Evolutionary conservation across 2,113 vertebrate species (phyloP), one percentile per base, ranked within the genome.

Genomic region (Vireo altiloquus): DNA sequence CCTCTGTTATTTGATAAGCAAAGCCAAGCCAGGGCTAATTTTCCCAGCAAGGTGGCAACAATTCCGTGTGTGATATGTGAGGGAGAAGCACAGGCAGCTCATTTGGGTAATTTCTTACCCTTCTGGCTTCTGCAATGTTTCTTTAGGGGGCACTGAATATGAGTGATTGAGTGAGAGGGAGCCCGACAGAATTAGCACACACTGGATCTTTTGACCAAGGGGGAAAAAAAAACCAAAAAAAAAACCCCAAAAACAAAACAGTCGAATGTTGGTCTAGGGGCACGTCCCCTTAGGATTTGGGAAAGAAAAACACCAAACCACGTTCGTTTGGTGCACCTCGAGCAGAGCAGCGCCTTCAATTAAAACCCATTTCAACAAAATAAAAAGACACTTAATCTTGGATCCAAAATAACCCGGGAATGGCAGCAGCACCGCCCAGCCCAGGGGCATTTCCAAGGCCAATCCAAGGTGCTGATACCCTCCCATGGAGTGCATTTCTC

Each of bases 201-300:
- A 98, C 95, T 97, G 96, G 93, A 94, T 89, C 96, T 98, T 98
- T 98, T 98, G 97, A 98, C 91, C 95, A 52, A 64, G 57, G 79
- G 74, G 71, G 15, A 33, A 66, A 53, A 78, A 84, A 78, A 53
- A 15, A 28, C 46, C 6, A 44, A 44, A 42, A 42, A 40, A 40
- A 42, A 42, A 63, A 25, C 3, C 12, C 5, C 79, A 78, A 30
- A 78, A 97, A 92, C 93, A 94, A 96, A 95, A 93, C 92, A 96
- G 90, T 91, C 91, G 60, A 90, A 92, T 95, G 87, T 96, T 96
- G 91, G 85, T 95, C 93, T 84, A 95, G 96, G 96, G 95, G 96
- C 94, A 96, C 83, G 39, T 88, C 89, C 87, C 82, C 93, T 87
- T 42, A 96, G 96, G 96, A 96, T 95, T 97, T 97, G 95, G 95